Base-by-base conservation (phyloP, 2,797 vertebrate genomes). In the Microcaecilia unicolor region DNA sequence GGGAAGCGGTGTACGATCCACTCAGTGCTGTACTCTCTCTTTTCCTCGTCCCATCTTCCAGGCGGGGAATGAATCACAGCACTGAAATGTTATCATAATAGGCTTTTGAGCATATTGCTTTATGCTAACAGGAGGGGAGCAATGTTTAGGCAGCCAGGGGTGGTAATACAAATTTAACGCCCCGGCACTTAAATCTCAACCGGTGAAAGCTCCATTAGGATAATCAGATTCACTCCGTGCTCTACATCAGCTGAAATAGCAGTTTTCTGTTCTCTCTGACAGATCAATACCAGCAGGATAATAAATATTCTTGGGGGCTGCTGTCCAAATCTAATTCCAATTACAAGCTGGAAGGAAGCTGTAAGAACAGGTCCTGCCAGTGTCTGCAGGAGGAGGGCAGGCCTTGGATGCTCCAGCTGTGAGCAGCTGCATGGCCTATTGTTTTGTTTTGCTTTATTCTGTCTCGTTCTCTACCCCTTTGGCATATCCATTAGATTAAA, bases 161-260 rank as follows among this genome's bases (percentile, higher is more conserved):
- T 41, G 52, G 44, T 41, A 49, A 53, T 49, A 56, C 58, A 61
- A 56, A 56, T 61, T 56, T 56, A 56, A 44, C 52, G 42, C 44
- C 38, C 57, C n/a, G 44, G 41, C 52, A 56, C 58, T 61, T 61
- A 61, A 61, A 56, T 61, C 48, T 56, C 44, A 50, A 46, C 53
- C 58, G 52, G 44, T 56, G 58, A 61, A 61, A 56, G 58, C 45
- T 48, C 58, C 44, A 61, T 61, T 61, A 61, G 58, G 61, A 51
- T 56, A 61, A 61, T 45, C 46, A 27, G 46, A 34, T 27, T 39
- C 28, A 40, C n/a, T 37, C 24, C 23, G 49, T 27, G 44, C 23
- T 31, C 28, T 4, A 31, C 17, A 51, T 51, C 50, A 45, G 32
- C 55, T 32, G 26, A 25, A 28, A 16, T 18, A 51, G 56, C 41